Evolutionary conservation across 2,888 invertebrate genomes (phyloP), one percentile per base, ranked within the genome.

Genomic region (Fabriciana adippe): DNA sequence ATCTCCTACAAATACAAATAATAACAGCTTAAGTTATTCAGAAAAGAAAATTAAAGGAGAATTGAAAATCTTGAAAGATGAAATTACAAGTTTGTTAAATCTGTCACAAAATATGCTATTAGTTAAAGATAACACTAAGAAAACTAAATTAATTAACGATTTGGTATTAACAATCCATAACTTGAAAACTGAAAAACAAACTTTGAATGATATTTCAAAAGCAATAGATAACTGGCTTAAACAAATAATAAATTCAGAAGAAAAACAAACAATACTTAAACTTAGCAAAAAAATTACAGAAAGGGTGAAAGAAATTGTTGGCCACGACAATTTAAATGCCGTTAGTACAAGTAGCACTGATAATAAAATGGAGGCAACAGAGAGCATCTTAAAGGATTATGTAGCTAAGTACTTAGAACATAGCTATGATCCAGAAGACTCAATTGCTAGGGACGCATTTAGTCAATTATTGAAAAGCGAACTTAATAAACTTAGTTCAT

Each of bases 371-470:
- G 48, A 59, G 48, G 59, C 13, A 21, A 48, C 60, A 11, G 84
- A 88, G 67, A 72, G 67, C 41, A 81, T 79, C 14, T 79, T 87
- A 67, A 79, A 80, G 74, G 78, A 85, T 51, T 81, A 82, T 53
- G 79, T 88, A 47, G 67, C 73, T 1, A 86, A 81, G 69, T 88
- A 76, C 62, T 79, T 86, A 60, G 79, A 85, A 72, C 80, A 82
- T 35, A 81, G 82, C 60, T 81, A 81, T 66, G 79, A 81, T 65
- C 75, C 80, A 48, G 81, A 81, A 45, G 84, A 87, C 68, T 73
- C 78, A 4, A 69, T 84, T 64, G 78, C 82, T 15, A 79, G 78
- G 71, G 76, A 76, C 15, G 84, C 84, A 4, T 85, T 83, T 66
- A 75, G 75, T 61, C 73, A 81, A 47, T 67, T 88, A 64, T 75